A percentile compares a stretch with the other conserved stretches of the same genome.
Conservation (phyloP, 2,888 invertebrate genomes). For the Phania funesta region DNA sequence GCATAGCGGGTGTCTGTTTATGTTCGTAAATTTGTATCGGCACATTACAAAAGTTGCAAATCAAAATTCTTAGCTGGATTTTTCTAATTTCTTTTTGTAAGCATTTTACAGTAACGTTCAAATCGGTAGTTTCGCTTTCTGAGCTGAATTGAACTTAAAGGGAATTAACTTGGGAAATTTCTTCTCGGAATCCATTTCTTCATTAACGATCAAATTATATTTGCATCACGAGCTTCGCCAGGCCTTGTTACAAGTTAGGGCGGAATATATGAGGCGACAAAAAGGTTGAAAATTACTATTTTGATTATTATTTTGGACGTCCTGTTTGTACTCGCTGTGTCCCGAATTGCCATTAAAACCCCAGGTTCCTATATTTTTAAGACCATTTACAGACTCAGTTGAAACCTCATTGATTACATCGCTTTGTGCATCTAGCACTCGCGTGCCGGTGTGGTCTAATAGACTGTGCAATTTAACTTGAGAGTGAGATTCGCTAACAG, state of each 20-base stretch:
- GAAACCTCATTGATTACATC: slow-evolving; percentile 35
- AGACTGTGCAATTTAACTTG: too few species aligned
- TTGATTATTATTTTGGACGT: slow-evolving; percentile 20
- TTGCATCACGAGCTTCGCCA: slow-evolving; percentile 5
- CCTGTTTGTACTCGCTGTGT: slow-evolving; percentile 61
- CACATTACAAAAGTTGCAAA: too few species aligned
- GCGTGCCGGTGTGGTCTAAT: slow-evolving; percentile 35
- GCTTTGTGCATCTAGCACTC: slow-evolving; percentile 53
- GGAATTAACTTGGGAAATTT: too few species aligned
- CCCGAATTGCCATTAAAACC: slow-evolving; percentile 54
- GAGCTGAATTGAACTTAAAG: too few species aligned
- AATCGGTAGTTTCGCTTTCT: too few species aligned
- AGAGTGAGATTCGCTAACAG: slow-evolving; percentile 37
- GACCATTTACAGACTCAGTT: slow-evolving; percentile 4
- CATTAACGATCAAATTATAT: slow-evolving; percentile 51
- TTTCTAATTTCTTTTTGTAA: too few species aligned
- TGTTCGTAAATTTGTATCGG: too few species aligned
- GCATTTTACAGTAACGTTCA: too few species aligned
- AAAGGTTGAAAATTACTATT: slow-evolving; percentile 47
- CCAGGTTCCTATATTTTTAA: slow-evolving; percentile 51
- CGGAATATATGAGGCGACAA: slow-evolving; percentile 53
- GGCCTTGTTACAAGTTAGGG: slow-evolving; percentile 33
- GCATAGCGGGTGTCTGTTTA: too few species aligned
- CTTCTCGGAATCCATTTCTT: too few species aligned
- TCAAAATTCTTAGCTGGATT: too few species aligned